Base-by-base conservation (phyloP, 2,797 vertebrate species). In the Danio choprae region DNA sequence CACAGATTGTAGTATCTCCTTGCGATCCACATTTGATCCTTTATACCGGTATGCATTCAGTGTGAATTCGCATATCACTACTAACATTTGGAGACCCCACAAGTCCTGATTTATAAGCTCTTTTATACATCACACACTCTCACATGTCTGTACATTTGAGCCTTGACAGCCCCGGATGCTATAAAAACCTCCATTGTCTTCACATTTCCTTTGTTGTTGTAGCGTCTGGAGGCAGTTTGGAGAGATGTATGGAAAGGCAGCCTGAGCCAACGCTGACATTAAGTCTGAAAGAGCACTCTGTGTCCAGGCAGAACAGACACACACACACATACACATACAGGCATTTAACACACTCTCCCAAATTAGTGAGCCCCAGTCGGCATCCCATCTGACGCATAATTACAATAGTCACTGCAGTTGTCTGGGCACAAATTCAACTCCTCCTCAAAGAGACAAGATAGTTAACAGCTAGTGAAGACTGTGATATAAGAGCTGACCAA, bases 141-240 rank as follows among this genome's bases (percentile, higher is more conserved):
- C 38, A 56, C 22, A 44, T 56, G 53, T 60, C 62, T 43, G 65
- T 80, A 10, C 65, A 20, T 74, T 82, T 18, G 38, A 76, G 50
- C 67, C n/a, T 48, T 75, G 48, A 74, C 70, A 51, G 74, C 41
- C 13, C 36, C 36, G 69, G 76, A 78, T 55, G 62, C 48, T 84
- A 78, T 82, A 83, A 81, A 83, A 72, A 81, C 83, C 79, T 67
- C 58, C 81, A 81, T 83, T 81, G 81, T 84, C 72, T 83, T 36
- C 56, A 60, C 40, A 60, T 81, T 84, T 81, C 75, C 79, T 83
- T 84, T 86, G 79, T 84, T 84, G 73, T 79, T 74, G 59, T 74
- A 81, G 64, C 51, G 83, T 80, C 83, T 84, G 69, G 77, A 81
- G 74, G 77, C 74, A 75, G 73, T 82, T 53, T 81, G 78, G 4